Evolutionary conservation across 2,888 invertebrate genomes (phyloP).

Genomic region (Thera obeliscata): DNA sequence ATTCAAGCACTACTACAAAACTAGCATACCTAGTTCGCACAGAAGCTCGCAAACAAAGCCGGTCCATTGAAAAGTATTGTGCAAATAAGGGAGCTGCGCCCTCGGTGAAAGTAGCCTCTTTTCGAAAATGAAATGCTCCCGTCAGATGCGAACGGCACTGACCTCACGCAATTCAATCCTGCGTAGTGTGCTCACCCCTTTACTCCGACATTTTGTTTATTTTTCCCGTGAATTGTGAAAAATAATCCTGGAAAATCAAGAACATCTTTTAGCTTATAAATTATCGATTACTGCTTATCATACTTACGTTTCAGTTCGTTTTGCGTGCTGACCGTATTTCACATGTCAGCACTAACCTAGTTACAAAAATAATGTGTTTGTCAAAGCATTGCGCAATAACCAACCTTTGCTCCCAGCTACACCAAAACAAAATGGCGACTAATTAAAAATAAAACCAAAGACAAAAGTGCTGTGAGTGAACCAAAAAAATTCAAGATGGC

Average conservation of each 20-base stretch:
- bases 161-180: conserved; percentile 58
- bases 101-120: conserved; percentile 65
- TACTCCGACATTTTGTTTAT: conserved; percentile 32
- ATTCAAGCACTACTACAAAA: conserved; percentile 33
- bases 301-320: conserved; percentile 6
- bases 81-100: conserved; percentile 73
- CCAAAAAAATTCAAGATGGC: conserved; percentile 84
- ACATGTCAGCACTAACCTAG: conserved; percentile 27
- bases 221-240: conserved; percentile 18
- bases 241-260: conserved; percentile 18
- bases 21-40: conserved; percentile 37
- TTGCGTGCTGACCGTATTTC: conserved; percentile 23
- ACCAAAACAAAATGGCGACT: conserved; percentile 60
- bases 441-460: conserved; percentile 71
- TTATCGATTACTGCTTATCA: background rate
- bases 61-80: conserved; percentile 75
- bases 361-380: conserved; percentile 20
- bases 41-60: conserved; percentile 61
- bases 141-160: conserved; percentile 56
- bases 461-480: conserved; percentile 68
- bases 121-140: conserved; percentile 62
- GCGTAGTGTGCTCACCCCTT: conserved; percentile 39
- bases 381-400: conserved; percentile 40
- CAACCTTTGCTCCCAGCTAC: conserved; percentile 36
- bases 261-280: conserved; percentile 6